A percentile compares a stretch with the other conserved stretches of the same genome.
These are phyloP conservation scores for Chloromyia formosa DNA, from an alignment of 2,888 invertebrate species.

Conservation along the genomic window DNA sequence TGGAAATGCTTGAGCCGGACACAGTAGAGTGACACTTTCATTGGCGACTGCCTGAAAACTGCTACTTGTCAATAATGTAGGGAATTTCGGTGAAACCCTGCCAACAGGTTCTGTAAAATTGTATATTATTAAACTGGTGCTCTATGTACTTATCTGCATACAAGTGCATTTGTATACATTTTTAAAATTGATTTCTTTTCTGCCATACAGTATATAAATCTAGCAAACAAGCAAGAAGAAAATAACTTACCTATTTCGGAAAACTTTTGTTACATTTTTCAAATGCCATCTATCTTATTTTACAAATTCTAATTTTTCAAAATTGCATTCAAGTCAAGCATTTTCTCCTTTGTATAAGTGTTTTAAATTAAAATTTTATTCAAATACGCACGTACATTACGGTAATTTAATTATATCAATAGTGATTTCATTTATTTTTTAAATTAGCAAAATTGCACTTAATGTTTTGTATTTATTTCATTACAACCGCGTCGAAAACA, in stretches of 20 bases:
- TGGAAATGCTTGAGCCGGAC: conserved; percentile 76
- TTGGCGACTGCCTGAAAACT: conserved; percentile 69
- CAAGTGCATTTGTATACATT: not conserved
- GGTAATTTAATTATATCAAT: too few relatives aligned
- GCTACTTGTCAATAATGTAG: conserved; percentile 70
- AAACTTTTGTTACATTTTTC: conserved; percentile 19
- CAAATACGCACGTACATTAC: too few relatives aligned
- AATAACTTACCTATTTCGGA: conserved; percentile 30
- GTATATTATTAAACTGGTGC: not conserved
- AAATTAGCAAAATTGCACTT: conserved; percentile 48
- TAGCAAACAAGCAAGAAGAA: conserved; percentile 6
- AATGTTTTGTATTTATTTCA: conserved; percentile 32
- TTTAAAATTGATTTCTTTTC: not conserved
- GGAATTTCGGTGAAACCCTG: conserved; percentile 77
- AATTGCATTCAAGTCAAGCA: conserved; percentile 58
- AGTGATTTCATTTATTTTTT: too few relatives aligned
- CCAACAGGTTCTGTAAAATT: conserved; percentile 73
- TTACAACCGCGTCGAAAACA: not conserved
- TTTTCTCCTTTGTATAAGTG: conserved; percentile 50
- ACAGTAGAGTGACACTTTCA: conserved; percentile 70
- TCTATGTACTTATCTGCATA: too few relatives aligned
- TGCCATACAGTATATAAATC: not conserved
- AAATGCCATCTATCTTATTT: not conserved
- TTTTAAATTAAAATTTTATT: too few relatives aligned
- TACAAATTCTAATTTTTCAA: not conserved